Conservation (phyloP, 2,888 invertebrate species). For the Leptogaster cylindrica region DNA sequence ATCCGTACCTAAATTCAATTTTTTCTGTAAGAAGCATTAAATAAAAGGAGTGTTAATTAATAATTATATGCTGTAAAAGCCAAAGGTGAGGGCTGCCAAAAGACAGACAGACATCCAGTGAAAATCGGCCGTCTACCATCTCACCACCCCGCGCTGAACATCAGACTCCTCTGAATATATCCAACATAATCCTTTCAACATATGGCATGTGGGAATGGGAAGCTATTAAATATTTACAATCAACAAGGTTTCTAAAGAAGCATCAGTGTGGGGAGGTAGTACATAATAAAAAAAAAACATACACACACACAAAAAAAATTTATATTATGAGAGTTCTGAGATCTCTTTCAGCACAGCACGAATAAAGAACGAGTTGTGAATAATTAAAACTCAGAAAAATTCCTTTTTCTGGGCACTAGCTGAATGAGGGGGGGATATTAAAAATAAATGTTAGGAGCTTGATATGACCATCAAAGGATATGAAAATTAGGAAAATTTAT, state of each 20-base stretch:
- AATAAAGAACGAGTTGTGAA: slow-evolving; percentile 43
- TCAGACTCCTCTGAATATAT: slow-evolving; percentile 7
- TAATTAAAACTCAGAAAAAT: slow-evolving; percentile 47
- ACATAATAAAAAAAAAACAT: no score
- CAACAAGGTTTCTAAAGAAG: slow-evolving; percentile 44
- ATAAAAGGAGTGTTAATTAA: slow-evolving; percentile 30
- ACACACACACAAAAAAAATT: slow-evolving; percentile 28
- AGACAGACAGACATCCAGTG: neutral
- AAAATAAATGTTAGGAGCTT: slow-evolving; percentile 43
- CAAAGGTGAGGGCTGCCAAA: neutral
- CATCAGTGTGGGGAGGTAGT: neutral
- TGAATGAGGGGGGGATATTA: slow-evolving; percentile 34
- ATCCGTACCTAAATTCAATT: no score
- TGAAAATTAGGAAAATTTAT: slow-evolving; percentile 37
- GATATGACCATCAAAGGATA: slow-evolving; percentile 46
- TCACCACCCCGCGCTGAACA: neutral
- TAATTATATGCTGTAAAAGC: slow-evolving; percentile 14
- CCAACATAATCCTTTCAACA: slow-evolving; percentile 45
- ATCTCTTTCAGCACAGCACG: slow-evolving; percentile 22
- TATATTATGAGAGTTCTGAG: slow-evolving; percentile 42
- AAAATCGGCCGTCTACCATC: neutral
- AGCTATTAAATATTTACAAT: slow-evolving; percentile 47
- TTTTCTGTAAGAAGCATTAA: no score
- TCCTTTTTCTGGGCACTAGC: slow-evolving; percentile 40
- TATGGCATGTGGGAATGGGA: slow-evolving; percentile 46